A percentile compares a stretch with the other conserved stretches of the same genome.
These are phyloP conservation scores for Amphipoea oculea DNA, from an alignment of 2,888 invertebrate genomes.

Conservation along the genomic window DNA sequence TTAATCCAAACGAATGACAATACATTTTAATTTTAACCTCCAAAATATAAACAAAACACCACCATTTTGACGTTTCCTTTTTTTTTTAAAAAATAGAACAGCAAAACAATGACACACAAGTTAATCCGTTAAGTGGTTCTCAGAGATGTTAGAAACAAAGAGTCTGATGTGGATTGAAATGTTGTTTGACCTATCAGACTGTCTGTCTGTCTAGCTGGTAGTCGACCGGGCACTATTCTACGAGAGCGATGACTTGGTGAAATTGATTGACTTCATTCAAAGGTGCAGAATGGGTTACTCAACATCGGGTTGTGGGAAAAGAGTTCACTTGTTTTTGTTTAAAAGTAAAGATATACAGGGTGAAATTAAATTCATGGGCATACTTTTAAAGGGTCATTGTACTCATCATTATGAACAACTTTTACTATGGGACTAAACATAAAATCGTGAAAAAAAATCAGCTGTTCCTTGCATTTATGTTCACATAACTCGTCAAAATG, in stretches of 20 bases:
- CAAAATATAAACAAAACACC: not conserved
- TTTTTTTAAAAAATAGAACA: not conserved
- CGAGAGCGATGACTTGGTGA: slow-evolving; percentile 45
- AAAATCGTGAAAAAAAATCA: too few relatives aligned
- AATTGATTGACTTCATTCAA: slow-evolving; percentile 43
- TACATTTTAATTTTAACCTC: not conserved
- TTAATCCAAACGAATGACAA: not conserved
- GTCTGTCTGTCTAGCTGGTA: slow-evolving; percentile 23
- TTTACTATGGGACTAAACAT: too few relatives aligned
- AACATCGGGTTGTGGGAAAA: not conserved
- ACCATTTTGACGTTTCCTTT: not conserved
- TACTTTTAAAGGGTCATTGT: too few relatives aligned
- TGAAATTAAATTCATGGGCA: too few relatives aligned
- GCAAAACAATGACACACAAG: slow-evolving; percentile 38
- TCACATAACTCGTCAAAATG: too few relatives aligned
- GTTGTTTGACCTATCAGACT: slow-evolving; percentile 35
- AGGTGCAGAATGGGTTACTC: slow-evolving; percentile 11
- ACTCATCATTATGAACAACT: too few relatives aligned
- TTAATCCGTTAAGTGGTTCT: slow-evolving; percentile 47
- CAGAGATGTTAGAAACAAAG: slow-evolving; percentile 21
- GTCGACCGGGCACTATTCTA: slow-evolving; percentile 14
- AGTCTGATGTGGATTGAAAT: slow-evolving; percentile 40
- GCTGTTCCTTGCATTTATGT: too few relatives aligned
- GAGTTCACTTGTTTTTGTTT: not conserved
- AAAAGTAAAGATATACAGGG: not conserved